Evolutionary conservation across 2,888 invertebrate genomes (phyloP).

Genomic region (Hanleya hanleyi): DNA sequence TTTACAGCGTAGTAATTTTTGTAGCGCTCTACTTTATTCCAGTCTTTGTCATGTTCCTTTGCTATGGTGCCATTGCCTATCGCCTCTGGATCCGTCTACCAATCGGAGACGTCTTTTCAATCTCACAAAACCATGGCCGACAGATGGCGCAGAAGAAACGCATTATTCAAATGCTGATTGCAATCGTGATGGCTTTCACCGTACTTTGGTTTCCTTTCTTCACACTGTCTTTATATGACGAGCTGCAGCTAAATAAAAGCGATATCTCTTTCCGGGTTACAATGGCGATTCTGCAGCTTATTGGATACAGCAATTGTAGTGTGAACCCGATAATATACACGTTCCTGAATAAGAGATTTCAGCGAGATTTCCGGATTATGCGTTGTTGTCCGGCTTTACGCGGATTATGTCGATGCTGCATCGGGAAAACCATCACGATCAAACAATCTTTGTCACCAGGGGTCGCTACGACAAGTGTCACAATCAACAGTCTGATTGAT

Average conservation of each 20-base stretch:
- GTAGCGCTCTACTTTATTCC: constrained; percentile 53
- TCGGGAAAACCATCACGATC: neutral
- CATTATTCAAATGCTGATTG: constrained; percentile 56
- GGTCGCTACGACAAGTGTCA: neutral
- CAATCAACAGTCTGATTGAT: neutral
- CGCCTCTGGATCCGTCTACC: constrained; percentile 56
- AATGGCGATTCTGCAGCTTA: constrained; percentile 54
- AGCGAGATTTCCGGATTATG: constrained; percentile 45
- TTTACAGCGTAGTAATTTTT: constrained; percentile 51
- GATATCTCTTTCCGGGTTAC: constrained; percentile 37
- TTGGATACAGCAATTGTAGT: constrained; percentile 61
- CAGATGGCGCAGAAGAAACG: constrained; percentile 50
- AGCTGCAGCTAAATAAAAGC: constrained; percentile 36
- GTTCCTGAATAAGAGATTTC: constrained; percentile 63
- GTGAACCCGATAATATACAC: constrained; percentile 65
- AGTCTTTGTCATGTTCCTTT: constrained; percentile 51
- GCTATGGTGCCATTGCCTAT: constrained; percentile 55
- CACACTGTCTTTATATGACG: constrained; percentile 49
- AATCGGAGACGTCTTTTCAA: constrained; percentile 49
- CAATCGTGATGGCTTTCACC: constrained; percentile 56
- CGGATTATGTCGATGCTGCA: neutral
- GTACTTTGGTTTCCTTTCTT: constrained; percentile 64
- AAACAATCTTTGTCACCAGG: neutral
- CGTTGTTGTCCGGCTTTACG: neutral
- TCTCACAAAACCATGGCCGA: constrained; percentile 42